Conservation (phyloP, 2,888 invertebrate species). For the Encarsia formosa region DNA sequence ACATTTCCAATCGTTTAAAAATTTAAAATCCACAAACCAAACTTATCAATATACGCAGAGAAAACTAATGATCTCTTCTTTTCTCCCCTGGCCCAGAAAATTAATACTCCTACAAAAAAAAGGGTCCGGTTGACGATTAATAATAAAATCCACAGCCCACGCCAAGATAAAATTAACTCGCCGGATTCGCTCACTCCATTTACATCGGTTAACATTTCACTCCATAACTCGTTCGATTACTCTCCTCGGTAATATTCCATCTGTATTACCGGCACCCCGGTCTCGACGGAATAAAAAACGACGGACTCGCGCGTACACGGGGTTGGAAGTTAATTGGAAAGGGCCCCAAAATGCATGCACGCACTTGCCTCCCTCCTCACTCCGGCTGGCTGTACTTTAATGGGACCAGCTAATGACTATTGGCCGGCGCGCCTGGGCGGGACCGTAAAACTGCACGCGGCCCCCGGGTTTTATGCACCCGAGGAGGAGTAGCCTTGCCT, state of each 20-base stretch:
- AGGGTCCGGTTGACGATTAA: too few relatives aligned
- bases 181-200: slow-evolving; percentile 16
- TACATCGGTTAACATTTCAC: slow-evolving; percentile 16
- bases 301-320: not conserved
- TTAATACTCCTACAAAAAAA: too few relatives aligned
- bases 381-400: slow-evolving; percentile 42
- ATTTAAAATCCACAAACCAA: too few relatives aligned
- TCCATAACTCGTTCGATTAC: slow-evolving; percentile 18
- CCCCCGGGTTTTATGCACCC: too few relatives aligned
- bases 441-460: slow-evolving; percentile 43
- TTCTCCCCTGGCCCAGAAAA: too few relatives aligned
- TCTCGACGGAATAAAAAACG: too few relatives aligned
- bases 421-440: slow-evolving; percentile 51
- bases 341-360: slow-evolving; percentile 4
- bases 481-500: too few relatives aligned
- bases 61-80: too few relatives aligned
- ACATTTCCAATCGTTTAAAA: too few relatives aligned
- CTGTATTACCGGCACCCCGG: not conserved
- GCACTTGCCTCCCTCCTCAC: slow-evolving; percentile 17
- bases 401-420: slow-evolving; percentile 53
- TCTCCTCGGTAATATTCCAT: not conserved
- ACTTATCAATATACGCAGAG: too few relatives aligned
- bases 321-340: slow-evolving; percentile 23
- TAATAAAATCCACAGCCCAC: too few relatives aligned
- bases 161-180: slow-evolving; percentile 26